phyloP scores from a whole-genome alignment of 2,888 invertebrate species.

The Argyra leucocephala region DNA sequence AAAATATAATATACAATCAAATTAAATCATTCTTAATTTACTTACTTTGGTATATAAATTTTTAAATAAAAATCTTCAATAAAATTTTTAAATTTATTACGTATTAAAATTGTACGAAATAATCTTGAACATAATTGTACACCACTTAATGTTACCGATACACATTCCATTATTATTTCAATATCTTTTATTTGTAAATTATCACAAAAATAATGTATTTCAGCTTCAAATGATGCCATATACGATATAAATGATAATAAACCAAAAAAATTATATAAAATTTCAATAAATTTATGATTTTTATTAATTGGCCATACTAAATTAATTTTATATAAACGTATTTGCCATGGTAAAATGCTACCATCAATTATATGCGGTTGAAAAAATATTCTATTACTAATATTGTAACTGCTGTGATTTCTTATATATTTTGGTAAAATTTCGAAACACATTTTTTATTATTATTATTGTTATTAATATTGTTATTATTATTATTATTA shows the following conservation, averaged over 20 bases:
- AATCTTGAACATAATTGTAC: neutral
- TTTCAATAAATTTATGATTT: neutral
- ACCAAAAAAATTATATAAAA: neutral
- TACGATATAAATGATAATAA: neutral
- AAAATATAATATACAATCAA: no score
- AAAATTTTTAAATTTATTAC: neutral
- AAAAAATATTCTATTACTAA: neutral
- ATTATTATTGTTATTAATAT: no score
- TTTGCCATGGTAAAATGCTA: neutral
- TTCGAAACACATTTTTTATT: neutral
- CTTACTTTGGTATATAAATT: conserved; percentile 6
- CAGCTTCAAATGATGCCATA: conserved; percentile 3
- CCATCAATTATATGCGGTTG: neutral
- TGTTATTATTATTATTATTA: no score
- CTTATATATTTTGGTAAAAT: neutral
- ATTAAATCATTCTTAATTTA: neutral
- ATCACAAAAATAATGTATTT: neutral
- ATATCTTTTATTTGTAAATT: neutral
- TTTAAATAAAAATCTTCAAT: neutral
- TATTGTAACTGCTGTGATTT: no score
- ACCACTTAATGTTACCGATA: neutral
- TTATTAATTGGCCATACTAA: conserved; percentile 3
- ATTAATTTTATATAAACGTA: neutral
- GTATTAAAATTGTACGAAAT: neutral
- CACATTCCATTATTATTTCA: neutral